Evolutionary conservation across 1,140 invertebrate genomes (phyloP).

Genomic region (Anastatus disparis): DNA sequence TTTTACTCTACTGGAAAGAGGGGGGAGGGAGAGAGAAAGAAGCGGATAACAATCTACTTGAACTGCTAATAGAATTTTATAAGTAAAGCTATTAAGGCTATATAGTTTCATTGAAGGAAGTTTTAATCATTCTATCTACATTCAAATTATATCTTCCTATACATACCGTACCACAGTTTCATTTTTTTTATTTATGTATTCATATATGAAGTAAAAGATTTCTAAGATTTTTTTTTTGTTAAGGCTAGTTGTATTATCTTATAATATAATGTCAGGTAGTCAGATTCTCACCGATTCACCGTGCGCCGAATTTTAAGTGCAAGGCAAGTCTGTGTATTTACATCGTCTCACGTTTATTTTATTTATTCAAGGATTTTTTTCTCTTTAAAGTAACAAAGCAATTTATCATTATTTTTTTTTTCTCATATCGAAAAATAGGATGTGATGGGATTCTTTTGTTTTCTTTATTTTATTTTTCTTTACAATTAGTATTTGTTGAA

Average conservation of each 20-base stretch:
- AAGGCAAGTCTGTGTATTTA: conserved; percentile 22
- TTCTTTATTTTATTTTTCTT: no score
- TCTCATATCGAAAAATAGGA: no score
- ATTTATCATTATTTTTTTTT: no score
- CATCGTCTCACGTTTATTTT: no score
- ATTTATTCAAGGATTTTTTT: no score
- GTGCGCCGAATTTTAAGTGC: conserved; percentile 20
- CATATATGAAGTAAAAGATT: conserved; percentile 10
- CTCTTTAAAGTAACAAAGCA: no score
- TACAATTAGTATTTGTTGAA: no score
- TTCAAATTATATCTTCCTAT: conserved; percentile 2
- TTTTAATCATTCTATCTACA: conserved; percentile 1
- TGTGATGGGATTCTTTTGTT: no score
- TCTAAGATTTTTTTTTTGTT: conserved; percentile 21
- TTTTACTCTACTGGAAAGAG: no score
- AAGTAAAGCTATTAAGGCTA: conserved; percentile 12
- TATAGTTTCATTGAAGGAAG: conserved; percentile 16
- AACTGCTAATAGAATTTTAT: neutral
- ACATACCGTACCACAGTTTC: neutral
- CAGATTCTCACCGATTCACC: neutral
- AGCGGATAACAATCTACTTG: neutral
- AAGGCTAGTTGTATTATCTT: conserved; percentile 13
- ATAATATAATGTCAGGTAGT: no score
- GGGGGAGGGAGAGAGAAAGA: no score
- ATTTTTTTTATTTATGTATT: no score